Evolutionary conservation across 2,797 vertebrate species (phyloP), one percentile per base, ranked within the genome.

Genomic region (Cygnus olor): DNA sequence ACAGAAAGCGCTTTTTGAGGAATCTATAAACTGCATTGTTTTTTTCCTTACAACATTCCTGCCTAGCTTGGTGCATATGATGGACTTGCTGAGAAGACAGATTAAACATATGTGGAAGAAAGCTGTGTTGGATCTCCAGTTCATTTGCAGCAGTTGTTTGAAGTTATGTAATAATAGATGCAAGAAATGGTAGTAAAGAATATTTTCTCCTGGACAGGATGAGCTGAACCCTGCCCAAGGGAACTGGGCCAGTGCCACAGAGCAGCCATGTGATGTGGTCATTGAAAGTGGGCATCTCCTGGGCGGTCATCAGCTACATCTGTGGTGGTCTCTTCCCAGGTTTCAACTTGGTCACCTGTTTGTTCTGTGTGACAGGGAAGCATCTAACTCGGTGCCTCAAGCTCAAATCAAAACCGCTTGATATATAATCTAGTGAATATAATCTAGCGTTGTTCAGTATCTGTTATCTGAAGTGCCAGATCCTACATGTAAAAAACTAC

Each of bases 401-500:
- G 14, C 27, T 83, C 1, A 8, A 32, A 21, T 61, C 28, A 80
- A 80, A 84, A n/a, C 14, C 1, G 2, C 45, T 66, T 76, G 15
- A 79, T 79, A 72, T 18, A 24, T 49, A 8, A 73, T 44, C 13
- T 69, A 11, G 20, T 49, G 49, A 81, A 76, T 18, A 24, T 49
- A 9, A 73, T 47, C 13, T 72, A 12, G 20, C 0, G 0, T 71
- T 61, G 27, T 60, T 14, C 36, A 36, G 6, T 32, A 3, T 44
- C 25, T 38, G 19, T 79, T 71, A 17, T 5, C 21, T 58, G 54
- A 84, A 76, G 36, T 4, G 2, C 24, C 71, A 38, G 10, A 64
- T 11, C 11, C 17, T 76, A 25, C 42, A 19, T 0, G 0, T 57
- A 30, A 27, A 77, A 91, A 93, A 42, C 6, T 5, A 42, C 63